phyloP scores from a whole-genome alignment of 2,113 vertebrate species.

The Boulengerochromis microlepis region DNA sequence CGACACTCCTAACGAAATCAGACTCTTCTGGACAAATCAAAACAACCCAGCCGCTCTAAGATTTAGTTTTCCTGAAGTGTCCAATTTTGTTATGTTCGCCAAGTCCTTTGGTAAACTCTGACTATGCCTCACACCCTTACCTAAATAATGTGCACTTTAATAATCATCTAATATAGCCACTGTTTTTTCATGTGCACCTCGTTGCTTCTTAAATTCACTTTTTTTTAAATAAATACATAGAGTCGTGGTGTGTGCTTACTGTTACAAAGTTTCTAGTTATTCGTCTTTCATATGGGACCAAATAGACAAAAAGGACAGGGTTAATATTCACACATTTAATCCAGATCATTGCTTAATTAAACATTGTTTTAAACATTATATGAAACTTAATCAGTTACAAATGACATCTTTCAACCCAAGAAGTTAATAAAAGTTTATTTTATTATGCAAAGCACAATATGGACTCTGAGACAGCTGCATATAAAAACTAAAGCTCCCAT shows the following conservation, averaged over 20 bases:
- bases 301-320: neutral
- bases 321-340: neutral
- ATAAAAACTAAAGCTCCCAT: neutral
- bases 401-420: neutral
- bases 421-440: neutral
- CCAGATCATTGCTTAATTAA: neutral
- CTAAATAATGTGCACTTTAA: neutral
- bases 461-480: neutral
- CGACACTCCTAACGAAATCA: neutral
- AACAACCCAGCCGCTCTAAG: fast-evolving
- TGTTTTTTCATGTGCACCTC: no score
- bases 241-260: neutral
- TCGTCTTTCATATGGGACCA: fast-evolving
- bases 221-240: no score
- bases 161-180: no score
- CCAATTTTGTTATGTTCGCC: fast-evolving
- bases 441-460: neutral
- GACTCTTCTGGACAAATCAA: neutral
- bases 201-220: no score
- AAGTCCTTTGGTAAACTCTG: neutral
- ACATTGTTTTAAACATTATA: neutral
- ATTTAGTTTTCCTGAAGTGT: neutral
- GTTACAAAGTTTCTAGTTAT: neutral
- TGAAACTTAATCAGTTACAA: neutral
- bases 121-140: neutral